Percentiles rank a stretch among this genome's conserved stretches.
These are phyloP conservation scores for Proisotoma minuta DNA, from an alignment of 2,888 invertebrate species.

Conservation along the genomic window DNA sequence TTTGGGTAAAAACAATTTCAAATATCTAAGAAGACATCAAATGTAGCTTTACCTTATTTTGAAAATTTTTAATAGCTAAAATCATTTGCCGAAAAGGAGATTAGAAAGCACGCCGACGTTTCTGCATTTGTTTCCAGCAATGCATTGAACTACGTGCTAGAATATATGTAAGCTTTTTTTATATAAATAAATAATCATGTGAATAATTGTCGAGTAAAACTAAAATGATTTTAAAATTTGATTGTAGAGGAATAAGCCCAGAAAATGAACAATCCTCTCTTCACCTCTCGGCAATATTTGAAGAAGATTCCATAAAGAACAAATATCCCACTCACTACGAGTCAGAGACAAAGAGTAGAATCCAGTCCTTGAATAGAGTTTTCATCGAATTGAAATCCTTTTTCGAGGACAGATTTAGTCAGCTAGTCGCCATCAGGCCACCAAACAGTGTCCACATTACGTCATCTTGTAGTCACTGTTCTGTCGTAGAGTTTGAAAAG, in stretches of 20 bases:
- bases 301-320: slow-evolving; percentile 42
- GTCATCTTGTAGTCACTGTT: slow-evolving; percentile 42
- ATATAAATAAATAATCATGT: background rate
- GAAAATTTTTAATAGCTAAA: slow-evolving; percentile 29
- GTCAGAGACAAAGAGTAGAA: slow-evolving; percentile 44
- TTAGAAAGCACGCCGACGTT: slow-evolving; percentile 42
- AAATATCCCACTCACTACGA: slow-evolving; percentile 46
- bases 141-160: slow-evolving; percentile 43
- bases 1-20: slow-evolving; percentile 36
- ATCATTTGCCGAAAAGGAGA: slow-evolving; percentile 43
- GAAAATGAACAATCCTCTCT: slow-evolving; percentile 46
- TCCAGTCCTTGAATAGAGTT: slow-evolving; percentile 41
- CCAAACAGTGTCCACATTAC: slow-evolving; percentile 46
- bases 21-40: background rate
- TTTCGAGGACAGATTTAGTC: slow-evolving; percentile 46
- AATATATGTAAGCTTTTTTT: slow-evolving; percentile 48
- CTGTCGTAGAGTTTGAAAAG: slow-evolving; percentile 45
- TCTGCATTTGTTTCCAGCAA: slow-evolving; percentile 44
- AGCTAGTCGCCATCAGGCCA: slow-evolving; percentile 42
- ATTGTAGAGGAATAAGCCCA: slow-evolving; percentile 40
- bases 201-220: background rate
- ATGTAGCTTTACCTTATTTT: background rate
- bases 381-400: slow-evolving; percentile 45
- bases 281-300: slow-evolving; percentile 47
- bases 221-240: background rate